phyloP scores from a whole-genome alignment of 35 echinoderm and acorn worm species.

The Heliocidaris tuberculata region DNA sequence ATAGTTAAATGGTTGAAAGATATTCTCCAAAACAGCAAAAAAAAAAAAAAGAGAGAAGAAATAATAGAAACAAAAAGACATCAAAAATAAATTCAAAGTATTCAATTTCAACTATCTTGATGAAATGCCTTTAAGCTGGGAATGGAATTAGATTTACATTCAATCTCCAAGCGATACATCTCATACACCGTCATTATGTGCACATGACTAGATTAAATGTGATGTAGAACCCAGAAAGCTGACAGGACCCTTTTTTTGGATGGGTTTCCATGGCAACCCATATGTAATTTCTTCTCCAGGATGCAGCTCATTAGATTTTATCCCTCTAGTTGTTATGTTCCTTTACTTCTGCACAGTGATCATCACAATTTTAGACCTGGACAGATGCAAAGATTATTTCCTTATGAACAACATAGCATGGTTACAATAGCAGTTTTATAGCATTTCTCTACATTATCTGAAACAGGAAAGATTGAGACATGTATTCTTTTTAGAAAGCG shows the following conservation, averaged over 20 bases:
- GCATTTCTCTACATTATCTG: neutral
- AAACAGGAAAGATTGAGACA: too few relatives aligned
- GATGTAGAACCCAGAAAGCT: neutral
- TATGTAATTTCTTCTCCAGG: neutral
- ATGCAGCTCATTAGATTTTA: neutral
- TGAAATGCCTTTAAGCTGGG: neutral
- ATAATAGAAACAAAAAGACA: too few relatives aligned
- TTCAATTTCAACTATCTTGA: too few relatives aligned
- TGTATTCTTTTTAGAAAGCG: too few relatives aligned
- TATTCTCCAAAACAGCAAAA: too few relatives aligned
- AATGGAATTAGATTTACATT: slow-evolving; percentile 1
- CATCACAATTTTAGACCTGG: neutral
- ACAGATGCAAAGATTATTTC: neutral
- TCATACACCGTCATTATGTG: neutral
- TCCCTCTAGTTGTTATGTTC: neutral
- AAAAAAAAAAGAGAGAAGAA: too few relatives aligned
- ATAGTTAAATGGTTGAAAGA: too few relatives aligned
- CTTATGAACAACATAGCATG: neutral
- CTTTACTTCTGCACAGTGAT: neutral
- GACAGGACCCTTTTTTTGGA: neutral
- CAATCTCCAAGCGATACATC: neutral
- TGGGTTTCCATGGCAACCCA: neutral
- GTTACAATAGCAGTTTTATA: neutral
- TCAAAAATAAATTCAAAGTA: too few relatives aligned
- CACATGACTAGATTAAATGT: neutral